Evolutionary conservation across 1,140 invertebrate genomes (phyloP), one percentile per base, ranked within the genome.

Genomic region (Whitmania pigra): DNA sequence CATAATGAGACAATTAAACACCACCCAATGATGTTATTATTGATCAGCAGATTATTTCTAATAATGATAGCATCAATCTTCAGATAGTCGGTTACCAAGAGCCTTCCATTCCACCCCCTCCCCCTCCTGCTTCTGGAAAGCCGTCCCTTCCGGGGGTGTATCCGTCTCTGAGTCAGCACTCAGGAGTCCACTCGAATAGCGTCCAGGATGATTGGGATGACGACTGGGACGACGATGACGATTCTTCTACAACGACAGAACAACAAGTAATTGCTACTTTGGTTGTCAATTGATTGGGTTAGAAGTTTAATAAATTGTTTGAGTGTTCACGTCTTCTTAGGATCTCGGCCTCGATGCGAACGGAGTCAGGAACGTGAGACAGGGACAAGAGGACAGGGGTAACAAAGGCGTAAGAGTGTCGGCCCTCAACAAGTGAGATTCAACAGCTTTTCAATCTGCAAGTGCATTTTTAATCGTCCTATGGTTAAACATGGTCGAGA

Each of bases 201-300:
- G 15, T 22, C 36, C 78, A 78, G 70, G 88, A 89, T 77, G 88
- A 86, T 75, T 89, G 87, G 87, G 90, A 92, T 73, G 90, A 93
- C 78, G 90, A 91, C 72, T 92, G 90, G 89, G 90, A 92, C 75
- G 90, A 92, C 79, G 90, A 93, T 80, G 90, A 89, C n/a, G 78
- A 79, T 15, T 80, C 78, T 60, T 78, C 78, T 27, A 31, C 31
- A 22, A 20, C 53, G 3, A 68, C 36, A 20, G 31, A 73, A 53
- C 49, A 49, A 22, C 40, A 66, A 20, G 17, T 68, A 29, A 20
- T 22, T 49, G 20, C 5, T 25, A 67, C 13, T 27, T 66, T 31
- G 76, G 78, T 71, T 49, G 43, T 17, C 9, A 11, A 11, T 49
- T 17, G 9, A 49, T 3, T 0, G 43, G 31, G 31, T 36, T 36